A percentile compares a stretch with the other conserved stretches of the same genome.
These are phyloP conservation scores for Anolis apletophallus DNA, from an alignment of 2,797 vertebrate species.

Conservation along the genomic window DNA sequence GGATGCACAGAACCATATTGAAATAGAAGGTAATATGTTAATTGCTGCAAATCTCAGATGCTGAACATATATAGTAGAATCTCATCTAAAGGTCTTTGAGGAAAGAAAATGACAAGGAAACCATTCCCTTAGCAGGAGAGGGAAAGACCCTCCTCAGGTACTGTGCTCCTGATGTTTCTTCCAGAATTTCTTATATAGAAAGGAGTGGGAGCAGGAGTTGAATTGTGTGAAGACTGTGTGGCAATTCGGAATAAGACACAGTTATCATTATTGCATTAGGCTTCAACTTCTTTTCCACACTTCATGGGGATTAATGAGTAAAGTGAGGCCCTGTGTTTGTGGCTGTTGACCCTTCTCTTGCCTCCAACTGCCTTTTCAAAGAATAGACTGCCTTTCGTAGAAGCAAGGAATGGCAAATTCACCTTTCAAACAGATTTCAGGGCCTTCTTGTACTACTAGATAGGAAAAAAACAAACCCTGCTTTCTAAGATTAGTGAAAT, in stretches of 20 bases:
- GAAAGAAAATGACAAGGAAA: conserved; percentile 64
- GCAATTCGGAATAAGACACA: not conserved
- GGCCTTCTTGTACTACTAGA: too few relatives aligned
- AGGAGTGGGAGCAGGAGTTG: not conserved
- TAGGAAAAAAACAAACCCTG: too few relatives aligned
- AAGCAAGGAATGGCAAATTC: too few relatives aligned
- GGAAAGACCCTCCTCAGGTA: too few relatives aligned
- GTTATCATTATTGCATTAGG: not conserved
- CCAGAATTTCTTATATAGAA: too few relatives aligned
- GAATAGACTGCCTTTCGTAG: too few relatives aligned
- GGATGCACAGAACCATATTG: conserved; percentile 19
- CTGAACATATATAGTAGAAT: conserved; percentile 60
- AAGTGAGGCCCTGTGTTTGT: too few relatives aligned
- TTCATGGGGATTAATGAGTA: not conserved
- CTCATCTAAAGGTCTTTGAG: conserved; percentile 67
- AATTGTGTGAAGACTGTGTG: not conserved
- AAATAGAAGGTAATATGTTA: not conserved
- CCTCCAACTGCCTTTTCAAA: too few relatives aligned
- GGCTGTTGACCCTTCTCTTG: too few relatives aligned
- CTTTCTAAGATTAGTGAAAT: too few relatives aligned
- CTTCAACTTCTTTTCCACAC: not conserved
- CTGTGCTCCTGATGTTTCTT: too few relatives aligned
- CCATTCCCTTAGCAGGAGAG: conserved; percentile 57
- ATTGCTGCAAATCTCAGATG: not conserved
- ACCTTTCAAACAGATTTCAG: too few relatives aligned